A percentile compares a stretch with the other conserved stretches of the same genome.
Conservation (phyloP, 2,113 vertebrate genomes). For the Phyllostomus hastatus region DNA sequence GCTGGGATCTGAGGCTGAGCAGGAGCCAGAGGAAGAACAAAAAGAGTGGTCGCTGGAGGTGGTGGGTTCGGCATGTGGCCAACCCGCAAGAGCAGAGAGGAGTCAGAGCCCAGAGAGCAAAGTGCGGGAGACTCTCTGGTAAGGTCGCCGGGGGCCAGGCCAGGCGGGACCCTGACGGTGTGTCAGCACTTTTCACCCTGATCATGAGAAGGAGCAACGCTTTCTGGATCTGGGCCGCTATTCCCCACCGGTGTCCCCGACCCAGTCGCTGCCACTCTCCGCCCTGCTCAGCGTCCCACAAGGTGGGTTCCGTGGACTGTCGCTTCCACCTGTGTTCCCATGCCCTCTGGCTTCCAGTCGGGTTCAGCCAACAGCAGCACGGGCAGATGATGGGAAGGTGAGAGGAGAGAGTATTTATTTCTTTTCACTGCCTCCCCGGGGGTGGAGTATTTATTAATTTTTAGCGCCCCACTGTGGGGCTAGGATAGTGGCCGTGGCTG, state of each 20-base stretch:
- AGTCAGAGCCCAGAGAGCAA: background rate
- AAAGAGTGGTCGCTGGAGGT: background rate
- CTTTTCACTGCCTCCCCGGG: background rate
- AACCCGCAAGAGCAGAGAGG: background rate
- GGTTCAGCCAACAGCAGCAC: background rate
- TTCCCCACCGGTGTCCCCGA: background rate
- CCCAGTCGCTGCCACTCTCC: background rate
- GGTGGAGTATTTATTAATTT: background rate
- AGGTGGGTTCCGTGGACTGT: background rate
- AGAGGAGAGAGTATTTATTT: background rate
- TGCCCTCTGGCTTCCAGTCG: background rate
- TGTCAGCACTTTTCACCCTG: background rate
- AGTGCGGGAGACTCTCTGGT: background rate
- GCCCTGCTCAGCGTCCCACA: background rate
- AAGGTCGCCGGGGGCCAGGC: background rate
- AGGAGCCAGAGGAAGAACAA: background rate
- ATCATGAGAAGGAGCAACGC: background rate
- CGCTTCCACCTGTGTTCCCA: background rate
- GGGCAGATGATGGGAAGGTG: background rate
- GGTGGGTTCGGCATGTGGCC: fast-evolving
- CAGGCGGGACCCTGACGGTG: background rate
- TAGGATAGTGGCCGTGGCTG: background rate
- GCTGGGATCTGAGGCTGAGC: background rate
- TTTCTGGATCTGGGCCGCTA: background rate
- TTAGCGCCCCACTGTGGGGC: background rate